These are phyloP conservation scores for Murina feae DNA, from an alignment of 2,113 vertebrate species.

Conservation along the genomic window DNA sequence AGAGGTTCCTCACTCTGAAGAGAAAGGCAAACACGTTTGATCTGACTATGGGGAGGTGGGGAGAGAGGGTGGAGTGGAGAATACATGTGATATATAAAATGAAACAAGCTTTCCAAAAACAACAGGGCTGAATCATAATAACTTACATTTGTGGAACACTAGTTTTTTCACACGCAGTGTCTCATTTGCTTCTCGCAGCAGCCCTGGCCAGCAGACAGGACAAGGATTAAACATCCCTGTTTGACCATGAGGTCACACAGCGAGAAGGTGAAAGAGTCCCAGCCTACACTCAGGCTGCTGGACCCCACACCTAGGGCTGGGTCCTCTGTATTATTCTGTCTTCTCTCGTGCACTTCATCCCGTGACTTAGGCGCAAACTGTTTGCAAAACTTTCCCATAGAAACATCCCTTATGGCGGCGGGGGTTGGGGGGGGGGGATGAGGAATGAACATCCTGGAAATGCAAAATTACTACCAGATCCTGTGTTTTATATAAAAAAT, in stretches of 20 bases:
- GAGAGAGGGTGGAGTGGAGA: not conserved
- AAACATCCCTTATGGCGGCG: not conserved
- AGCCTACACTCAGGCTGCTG: not conserved
- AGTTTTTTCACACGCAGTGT: not conserved
- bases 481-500: not conserved
- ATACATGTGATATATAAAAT: conserved; percentile 11
- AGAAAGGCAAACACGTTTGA: conserved; percentile 48
- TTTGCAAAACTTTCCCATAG: not conserved
- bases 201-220: not conserved
- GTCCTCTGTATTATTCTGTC: not conserved
- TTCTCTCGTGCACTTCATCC: not conserved
- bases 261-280: not conserved
- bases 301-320: not conserved
- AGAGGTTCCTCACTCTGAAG: conserved; percentile 70
- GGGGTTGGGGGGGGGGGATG: too few species aligned
- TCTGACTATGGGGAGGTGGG: not conserved
- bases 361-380: not conserved
- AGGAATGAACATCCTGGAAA: not conserved
- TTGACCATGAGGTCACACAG: not conserved
- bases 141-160: conserved; percentile 39
- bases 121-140: conserved; percentile 54
- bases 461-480: not conserved
- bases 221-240: not conserved
- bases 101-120: conserved; percentile 56
- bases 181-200: not conserved